Percentiles rank a stretch among this genome's conserved stretches.
phyloP scores from a whole-genome alignment of 1,140 invertebrate species.

The Theocolax elegans region DNA sequence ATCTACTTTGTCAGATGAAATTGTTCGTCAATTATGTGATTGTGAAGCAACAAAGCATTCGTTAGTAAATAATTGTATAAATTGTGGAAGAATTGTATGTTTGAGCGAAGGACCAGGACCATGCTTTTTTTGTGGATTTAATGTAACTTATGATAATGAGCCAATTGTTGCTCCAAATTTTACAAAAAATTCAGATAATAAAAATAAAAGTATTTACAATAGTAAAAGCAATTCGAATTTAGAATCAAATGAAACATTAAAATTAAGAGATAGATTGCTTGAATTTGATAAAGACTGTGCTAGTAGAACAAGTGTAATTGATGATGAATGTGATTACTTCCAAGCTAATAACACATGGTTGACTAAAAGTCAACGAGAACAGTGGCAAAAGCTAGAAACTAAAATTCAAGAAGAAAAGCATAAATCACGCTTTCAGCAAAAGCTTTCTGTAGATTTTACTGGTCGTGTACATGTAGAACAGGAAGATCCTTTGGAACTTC shows the following conservation, averaged over 20 bases:
- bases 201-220: neutral
- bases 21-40: constrained; percentile 79
- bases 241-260: constrained; percentile 4
- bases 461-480: constrained; percentile 71
- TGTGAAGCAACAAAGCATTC: constrained; percentile 93
- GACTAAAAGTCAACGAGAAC: constrained; percentile 75
- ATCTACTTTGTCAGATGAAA: constrained; percentile 20
- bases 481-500: constrained; percentile 47
- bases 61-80: constrained; percentile 92
- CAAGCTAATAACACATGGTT: constrained; percentile 85
- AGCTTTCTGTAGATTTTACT: constrained; percentile 87
- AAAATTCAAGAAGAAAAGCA: constrained; percentile 77
- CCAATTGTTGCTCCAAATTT: neutral
- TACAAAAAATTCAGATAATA: constrained; percentile 2
- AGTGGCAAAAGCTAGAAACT: constrained; percentile 77
- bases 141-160: constrained; percentile 67
- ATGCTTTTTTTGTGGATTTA: constrained; percentile 90
- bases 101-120: constrained; percentile 96
- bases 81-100: constrained; percentile 95
- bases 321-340: constrained; percentile 96
- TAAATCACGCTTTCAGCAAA: constrained; percentile 74
- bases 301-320: constrained; percentile 88
- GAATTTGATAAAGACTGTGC: constrained; percentile 66
- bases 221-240: constrained; percentile 66
- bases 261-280: constrained; percentile 33